Percentiles rank a stretch among this genome's conserved stretches.
Evolutionary conservation across 1,140 invertebrate genomes (phyloP).

Genomic region (Dreissena polymorpha): DNA sequence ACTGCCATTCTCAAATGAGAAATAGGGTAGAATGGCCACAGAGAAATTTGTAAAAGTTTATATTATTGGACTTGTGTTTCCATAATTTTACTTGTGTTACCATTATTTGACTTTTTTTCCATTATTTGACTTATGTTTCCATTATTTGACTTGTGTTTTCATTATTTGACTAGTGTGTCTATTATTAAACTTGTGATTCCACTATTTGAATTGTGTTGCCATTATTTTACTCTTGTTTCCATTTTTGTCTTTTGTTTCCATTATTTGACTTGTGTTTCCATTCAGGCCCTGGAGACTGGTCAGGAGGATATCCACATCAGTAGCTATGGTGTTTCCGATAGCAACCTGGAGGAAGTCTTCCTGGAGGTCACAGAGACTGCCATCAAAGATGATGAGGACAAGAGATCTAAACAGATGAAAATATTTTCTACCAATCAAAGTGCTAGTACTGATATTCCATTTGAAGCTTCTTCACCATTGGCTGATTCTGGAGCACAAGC

Average conservation of each 20-base stretch:
- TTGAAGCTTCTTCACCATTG: slow-evolving; percentile 2
- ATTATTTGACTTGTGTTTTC: background rate
- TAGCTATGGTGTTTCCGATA: slow-evolving; percentile 84
- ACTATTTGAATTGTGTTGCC: no score
- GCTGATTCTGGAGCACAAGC: slow-evolving; percentile 40
- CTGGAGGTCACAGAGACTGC: slow-evolving; percentile 80
- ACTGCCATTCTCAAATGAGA: no score
- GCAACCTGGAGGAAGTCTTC: slow-evolving; percentile 83
- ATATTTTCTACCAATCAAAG: background rate
- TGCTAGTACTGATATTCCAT: background rate
- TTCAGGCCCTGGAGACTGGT: slow-evolving; percentile 42
- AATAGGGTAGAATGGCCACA: no score
- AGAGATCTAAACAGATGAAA: background rate
- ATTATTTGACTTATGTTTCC: no score
- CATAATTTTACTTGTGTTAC: no score
- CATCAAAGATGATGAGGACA: slow-evolving; percentile 67
- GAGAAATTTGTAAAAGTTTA: no score
- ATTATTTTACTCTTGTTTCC: no score
- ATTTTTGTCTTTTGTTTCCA: no score
- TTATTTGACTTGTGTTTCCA: background rate
- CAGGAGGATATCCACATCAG: slow-evolving; percentile 51
- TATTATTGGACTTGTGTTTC: no score
- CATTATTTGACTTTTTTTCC: no score
- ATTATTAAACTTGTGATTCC: no score
- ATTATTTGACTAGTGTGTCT: no score